Evolutionary conservation across 1,140 invertebrate genomes (phyloP), one percentile per base, ranked within the genome.

Genomic region (Drosophila oshimai): DNA sequence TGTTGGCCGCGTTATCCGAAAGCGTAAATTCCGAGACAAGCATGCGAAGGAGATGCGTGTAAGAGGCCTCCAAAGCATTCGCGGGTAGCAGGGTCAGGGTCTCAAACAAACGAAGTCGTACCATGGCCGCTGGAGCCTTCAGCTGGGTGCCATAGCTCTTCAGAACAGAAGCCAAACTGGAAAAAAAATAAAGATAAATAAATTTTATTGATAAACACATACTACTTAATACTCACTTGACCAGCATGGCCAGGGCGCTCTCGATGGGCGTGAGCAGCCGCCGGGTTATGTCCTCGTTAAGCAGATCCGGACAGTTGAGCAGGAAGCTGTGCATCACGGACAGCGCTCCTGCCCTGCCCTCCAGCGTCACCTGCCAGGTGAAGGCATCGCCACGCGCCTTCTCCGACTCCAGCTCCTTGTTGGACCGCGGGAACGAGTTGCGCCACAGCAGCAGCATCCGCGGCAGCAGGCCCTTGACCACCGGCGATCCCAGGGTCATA

Each of bases 281-380:
- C 49, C 96, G 93, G 0, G 96, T 96, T 53, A 99, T 96, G 76
- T 99, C 98, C 55, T 99, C 98, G 51, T 95, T 97, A 4, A 98
- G 93, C 31, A 99, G 92, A 74, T 98, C 97, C 3, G 96, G 95
- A 89, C 98, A 99, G 90, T 98, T 95, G 5, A 95, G 91, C 4
- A 99, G 90, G 89, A 99, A 97, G 90, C 97, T 98, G 80, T 99
- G 95, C 94, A 99, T 97, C 0, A 97, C 96, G 10, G 97, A 98
- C 3, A 99, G 91, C 7, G 99, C 99, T 0, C 99, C 99, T 10
- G 98, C 97, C 53, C 99, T 93, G 10, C 97, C 98, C 93, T 99
- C 98, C 39, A 99, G 92, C 1, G 98, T 99, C 13, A 99, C 97
- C 93, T 99, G 98, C 99, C 99, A 99, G 33, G 98, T 99, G 90